Base-by-base conservation (phyloP, 2,888 invertebrate species). In the Teinopalpus imperialis region DNA sequence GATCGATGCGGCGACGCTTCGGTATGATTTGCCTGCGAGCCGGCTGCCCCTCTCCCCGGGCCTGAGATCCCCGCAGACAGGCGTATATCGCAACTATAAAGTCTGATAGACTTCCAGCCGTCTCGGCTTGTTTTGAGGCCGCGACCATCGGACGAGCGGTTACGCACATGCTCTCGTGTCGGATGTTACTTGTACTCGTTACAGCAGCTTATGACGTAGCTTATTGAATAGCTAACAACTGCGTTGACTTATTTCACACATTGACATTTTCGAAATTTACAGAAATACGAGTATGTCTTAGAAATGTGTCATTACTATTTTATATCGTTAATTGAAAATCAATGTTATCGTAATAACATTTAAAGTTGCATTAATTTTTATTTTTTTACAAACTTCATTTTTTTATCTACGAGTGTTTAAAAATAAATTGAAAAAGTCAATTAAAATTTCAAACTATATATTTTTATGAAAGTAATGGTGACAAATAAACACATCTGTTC, bases 1-100 rank as follows among this genome's bases (percentile, higher is more conserved):
- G 83, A 87, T 86, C 87, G 87, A 87, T 87, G 80, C 78, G 75
- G 70, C 78, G 76, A 78, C 76, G 67, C 74, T 75, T 68, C 59
- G 60, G 78, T 81, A 81, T 82, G 83, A 85, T 85, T 87, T 83
- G 85, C 83, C 81, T 85, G 81, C 80, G 74, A 66, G 71, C 69
- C 58, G 59, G 54, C 61, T 56, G 57, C 53, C 58, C 55, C 58
- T 51, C 63, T 61, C 66, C 68, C 58, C 59, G 62, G 66, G 66
- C 66, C 57, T 62, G 59, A 42, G 53, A 52, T 48, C 55, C 54
- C 56, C 44, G 43, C 46, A 26, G 44, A 32, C 44, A 14, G 44
- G 32, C 37, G 44, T 36, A 48, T 43, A 51, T 48, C 44, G 52
- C 47, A 43, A 47, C 57, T 52, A 49, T 57, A 53, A 53, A 49